Conservation (phyloP, 2,113 vertebrate genomes). For the Dasyurus viverrinus region DNA sequence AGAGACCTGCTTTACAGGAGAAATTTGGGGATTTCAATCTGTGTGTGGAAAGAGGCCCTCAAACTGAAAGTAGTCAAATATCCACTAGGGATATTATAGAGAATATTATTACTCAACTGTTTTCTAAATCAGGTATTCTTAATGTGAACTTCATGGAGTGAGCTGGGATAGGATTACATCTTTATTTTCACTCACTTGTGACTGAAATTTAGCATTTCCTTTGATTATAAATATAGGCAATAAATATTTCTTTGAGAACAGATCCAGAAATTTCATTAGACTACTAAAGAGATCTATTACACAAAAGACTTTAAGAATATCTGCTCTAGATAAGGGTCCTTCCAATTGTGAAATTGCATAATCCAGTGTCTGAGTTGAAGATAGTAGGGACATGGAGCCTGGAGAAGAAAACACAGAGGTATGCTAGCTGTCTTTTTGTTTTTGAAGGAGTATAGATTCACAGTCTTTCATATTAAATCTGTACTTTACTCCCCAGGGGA, state of each 20-base stretch:
- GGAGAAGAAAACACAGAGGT: neutral
- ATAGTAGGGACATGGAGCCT: neutral
- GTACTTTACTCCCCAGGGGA: too few relatives aligned
- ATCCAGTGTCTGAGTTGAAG: neutral
- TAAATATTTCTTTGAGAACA: too few relatives aligned
- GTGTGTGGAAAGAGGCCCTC: neutral
- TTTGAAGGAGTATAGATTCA: neutral
- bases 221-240: too few relatives aligned
- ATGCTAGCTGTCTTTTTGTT: neutral
- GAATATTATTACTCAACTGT: neutral
- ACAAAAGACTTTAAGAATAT: too few relatives aligned
- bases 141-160: too few relatives aligned
- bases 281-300: too few relatives aligned
- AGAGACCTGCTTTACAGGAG: constrained; percentile 79
- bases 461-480: neutral
- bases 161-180: too few relatives aligned
- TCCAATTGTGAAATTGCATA: neutral
- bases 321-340: neutral
- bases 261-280: too few relatives aligned
- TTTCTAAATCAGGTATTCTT: too few relatives aligned
- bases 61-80: neutral
- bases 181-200: too few relatives aligned
- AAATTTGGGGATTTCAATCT: constrained; percentile 17
- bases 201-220: too few relatives aligned
- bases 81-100: neutral